A percentile compares a stretch with the other conserved stretches of the same genome.
phyloP scores from a whole-genome alignment of 2,113 vertebrate genomes.

The Thamnophis sirtalis region DNA sequence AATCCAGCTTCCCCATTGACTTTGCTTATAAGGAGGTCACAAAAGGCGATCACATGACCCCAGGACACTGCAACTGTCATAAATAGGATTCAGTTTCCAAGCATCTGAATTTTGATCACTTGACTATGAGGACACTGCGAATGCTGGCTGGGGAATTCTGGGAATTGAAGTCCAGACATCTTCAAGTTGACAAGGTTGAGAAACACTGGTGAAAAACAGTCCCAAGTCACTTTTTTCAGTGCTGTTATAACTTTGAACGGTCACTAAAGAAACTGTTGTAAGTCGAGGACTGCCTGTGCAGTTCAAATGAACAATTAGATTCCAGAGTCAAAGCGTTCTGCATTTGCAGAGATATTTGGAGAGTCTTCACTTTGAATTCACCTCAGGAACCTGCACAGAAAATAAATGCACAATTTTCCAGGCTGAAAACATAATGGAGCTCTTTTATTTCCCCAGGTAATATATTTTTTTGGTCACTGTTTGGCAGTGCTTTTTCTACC shows the following conservation, averaged over 20 bases:
- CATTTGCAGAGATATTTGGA: background rate
- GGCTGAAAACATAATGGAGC: background rate
- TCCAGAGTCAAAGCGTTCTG: background rate
- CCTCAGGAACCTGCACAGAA: background rate
- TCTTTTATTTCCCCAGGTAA: background rate
- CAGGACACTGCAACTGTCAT: background rate
- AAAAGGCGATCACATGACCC: background rate
- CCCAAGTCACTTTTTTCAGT: background rate
- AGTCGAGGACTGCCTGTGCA: background rate
- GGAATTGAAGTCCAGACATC: too few relatives aligned
- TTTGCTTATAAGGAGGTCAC: background rate
- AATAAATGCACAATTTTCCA: background rate
- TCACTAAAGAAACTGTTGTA: background rate
- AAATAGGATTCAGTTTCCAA: background rate
- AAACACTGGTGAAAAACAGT: background rate
- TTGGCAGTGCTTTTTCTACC: background rate
- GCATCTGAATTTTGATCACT: background rate
- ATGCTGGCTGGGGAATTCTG: too few relatives aligned
- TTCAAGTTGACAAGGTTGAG: too few relatives aligned
- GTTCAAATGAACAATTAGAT: background rate
- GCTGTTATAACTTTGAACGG: background rate
- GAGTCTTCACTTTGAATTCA: background rate
- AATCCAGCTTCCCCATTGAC: background rate
- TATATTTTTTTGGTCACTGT: background rate
- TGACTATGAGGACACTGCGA: background rate